phyloP scores from a whole-genome alignment of 2,797 vertebrate species.

The Cyprinella venusta region DNA sequence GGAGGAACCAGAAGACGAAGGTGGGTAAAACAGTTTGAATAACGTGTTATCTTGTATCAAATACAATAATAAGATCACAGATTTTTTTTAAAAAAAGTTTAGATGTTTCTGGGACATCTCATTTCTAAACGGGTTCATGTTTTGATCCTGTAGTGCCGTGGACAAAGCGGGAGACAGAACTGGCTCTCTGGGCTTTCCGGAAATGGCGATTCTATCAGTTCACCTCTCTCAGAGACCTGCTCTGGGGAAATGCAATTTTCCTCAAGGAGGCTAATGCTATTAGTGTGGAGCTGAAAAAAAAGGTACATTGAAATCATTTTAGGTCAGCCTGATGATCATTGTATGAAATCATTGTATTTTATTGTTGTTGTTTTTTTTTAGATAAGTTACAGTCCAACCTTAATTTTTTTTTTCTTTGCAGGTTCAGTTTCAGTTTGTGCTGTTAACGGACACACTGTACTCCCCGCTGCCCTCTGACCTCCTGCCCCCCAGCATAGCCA shows the following conservation, averaged over 20 bases:
- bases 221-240: constrained; percentile 92
- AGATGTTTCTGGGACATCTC: background rate
- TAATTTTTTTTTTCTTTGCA: constrained; percentile 62
- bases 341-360: background rate
- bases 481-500: constrained; percentile 86
- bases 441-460: constrained; percentile 95
- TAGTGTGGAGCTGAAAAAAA: constrained; percentile 97
- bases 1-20: constrained; percentile 93
- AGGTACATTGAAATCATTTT: constrained; percentile 74
- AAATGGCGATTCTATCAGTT: constrained; percentile 99
- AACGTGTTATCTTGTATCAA: background rate
- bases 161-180: constrained; percentile 89
- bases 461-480: constrained; percentile 93
- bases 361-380: background rate
- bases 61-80: background rate
- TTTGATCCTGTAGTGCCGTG: constrained; percentile 82
- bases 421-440: constrained; percentile 99
- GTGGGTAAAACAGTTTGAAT: constrained; percentile 70
- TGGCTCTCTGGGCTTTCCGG: constrained; percentile 95
- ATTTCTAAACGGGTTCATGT: constrained; percentile 3
- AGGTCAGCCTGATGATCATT: background rate
- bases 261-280: constrained; percentile 98
- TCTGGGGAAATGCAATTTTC: constrained; percentile 98
- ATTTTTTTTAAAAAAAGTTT: background rate
- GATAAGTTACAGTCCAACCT: background rate